phyloP scores from a whole-genome alignment of 2,113 vertebrate genomes.

The Carollia perspicillata region DNA sequence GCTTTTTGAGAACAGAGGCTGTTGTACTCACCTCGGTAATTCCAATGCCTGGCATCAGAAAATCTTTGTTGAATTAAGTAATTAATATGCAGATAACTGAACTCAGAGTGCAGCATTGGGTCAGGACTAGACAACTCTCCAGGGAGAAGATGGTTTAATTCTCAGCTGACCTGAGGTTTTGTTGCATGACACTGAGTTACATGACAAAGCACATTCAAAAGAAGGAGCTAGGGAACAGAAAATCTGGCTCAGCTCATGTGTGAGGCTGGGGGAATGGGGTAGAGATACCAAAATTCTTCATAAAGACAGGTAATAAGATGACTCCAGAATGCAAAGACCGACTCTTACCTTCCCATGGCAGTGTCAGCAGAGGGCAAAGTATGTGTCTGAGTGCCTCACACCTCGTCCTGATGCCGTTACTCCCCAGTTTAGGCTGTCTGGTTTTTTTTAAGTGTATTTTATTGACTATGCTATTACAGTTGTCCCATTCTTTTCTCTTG shows the following conservation, averaged over 20 bases:
- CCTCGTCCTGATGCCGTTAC: background rate
- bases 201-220: background rate
- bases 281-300: constrained; percentile 4
- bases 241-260: background rate
- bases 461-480: too few species aligned
- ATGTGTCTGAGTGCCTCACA: background rate
- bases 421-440: background rate
- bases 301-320: background rate
- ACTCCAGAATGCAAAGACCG: background rate
- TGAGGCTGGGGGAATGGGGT: background rate
- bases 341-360: background rate
- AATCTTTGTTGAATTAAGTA: constrained; percentile 21
- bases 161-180: background rate
- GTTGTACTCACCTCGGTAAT: background rate
- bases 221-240: background rate
- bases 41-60: background rate
- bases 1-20: background rate
- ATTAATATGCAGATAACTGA: background rate
- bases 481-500: too few species aligned
- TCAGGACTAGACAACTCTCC: background rate
- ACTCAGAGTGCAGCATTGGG: background rate
- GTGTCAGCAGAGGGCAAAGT: background rate
- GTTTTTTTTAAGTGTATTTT: background rate
- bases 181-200: background rate
- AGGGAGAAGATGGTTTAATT: background rate